These are phyloP conservation scores for Lophotis ruficrista DNA, from an alignment of 2,113 vertebrate species.

Conservation along the genomic window DNA sequence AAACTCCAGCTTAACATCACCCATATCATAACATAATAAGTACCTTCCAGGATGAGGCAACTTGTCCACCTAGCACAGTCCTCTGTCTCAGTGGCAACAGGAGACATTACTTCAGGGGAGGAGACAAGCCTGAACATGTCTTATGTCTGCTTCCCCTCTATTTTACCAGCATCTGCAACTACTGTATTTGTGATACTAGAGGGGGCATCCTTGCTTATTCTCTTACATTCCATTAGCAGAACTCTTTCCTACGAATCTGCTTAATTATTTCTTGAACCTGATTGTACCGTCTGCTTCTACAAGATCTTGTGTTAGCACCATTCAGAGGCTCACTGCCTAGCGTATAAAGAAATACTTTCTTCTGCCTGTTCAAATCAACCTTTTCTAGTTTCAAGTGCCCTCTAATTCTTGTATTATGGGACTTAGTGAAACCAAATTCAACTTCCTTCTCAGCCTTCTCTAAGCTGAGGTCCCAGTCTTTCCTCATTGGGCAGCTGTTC, in stretches of 20 bases:
- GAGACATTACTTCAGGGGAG: not conserved
- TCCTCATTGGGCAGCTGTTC: not conserved
- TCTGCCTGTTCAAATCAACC: not conserved
- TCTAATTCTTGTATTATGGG: not conserved
- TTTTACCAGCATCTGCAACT: not conserved
- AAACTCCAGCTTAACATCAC: not conserved
- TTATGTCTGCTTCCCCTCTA: not conserved
- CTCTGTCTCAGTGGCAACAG: not conserved
- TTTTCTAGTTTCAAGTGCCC: not conserved
- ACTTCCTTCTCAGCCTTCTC: not conserved
- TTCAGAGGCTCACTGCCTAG: not conserved
- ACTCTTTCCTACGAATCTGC: not conserved
- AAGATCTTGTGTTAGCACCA: not conserved
- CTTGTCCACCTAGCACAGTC: not conserved
- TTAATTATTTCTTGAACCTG: not conserved
- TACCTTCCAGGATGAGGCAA: not conserved
- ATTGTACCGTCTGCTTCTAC: not conserved
- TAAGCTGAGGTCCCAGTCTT: not conserved
- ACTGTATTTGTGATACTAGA: not conserved
- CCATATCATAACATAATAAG: not conserved
- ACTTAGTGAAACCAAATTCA: not conserved
- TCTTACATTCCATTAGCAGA: not conserved
- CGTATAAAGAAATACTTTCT: not conserved
- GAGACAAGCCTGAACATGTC: not conserved
- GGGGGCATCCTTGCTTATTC: not conserved